A percentile compares a stretch with the other conserved stretches of the same genome.
phyloP scores from a whole-genome alignment of 2,888 invertebrate species.

The Acleris holmiana region DNA sequence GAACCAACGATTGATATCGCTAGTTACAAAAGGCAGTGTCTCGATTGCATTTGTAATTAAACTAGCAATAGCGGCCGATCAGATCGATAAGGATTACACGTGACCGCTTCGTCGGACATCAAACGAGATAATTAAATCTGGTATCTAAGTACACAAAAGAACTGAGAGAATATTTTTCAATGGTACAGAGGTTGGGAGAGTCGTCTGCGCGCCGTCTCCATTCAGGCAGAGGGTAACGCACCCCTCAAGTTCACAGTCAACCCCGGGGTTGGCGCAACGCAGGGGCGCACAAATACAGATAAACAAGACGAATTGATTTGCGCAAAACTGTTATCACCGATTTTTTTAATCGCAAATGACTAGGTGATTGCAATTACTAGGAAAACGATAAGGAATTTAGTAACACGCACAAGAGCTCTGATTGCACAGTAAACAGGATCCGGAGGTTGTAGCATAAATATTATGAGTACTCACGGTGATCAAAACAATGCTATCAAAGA shows the following conservation, averaged over 20 bases:
- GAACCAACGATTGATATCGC: conserved; percentile 25
- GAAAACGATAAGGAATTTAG: conserved; percentile 44
- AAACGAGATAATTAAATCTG: conserved; percentile 31
- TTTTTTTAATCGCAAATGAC: conserved; percentile 16
- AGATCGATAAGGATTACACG: conserved; percentile 28
- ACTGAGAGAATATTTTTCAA: conserved; percentile 21
- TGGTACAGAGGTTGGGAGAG: conserved; percentile 24
- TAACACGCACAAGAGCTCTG: conserved; percentile 13
- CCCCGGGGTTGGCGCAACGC: conserved; percentile 13
- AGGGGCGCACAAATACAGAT: conserved; percentile 45
- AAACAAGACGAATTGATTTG: conserved; percentile 51
- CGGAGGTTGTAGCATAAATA: conserved; percentile 54
- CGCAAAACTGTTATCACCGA: conserved; percentile 39
- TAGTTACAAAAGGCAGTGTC: conserved; percentile 18
- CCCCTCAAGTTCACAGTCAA: conserved; percentile 77
- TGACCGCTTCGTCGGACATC: conserved; percentile 21
- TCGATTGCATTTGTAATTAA: conserved; percentile 31
- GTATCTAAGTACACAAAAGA: conserved; percentile 25
- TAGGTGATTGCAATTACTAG: conserved; percentile 35
- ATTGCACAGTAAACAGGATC: conserved; percentile 40
- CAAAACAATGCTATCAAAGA: conserved; percentile 57
- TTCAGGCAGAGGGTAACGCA: conserved; percentile 71
- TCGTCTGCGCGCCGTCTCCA: conserved; percentile 37
- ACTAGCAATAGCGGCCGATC: conserved; percentile 17
- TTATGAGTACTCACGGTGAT: conserved; percentile 57